Evolutionary conservation across 2,797 vertebrate genomes (phyloP).

Genomic region (Pangasius macronema): DNA sequence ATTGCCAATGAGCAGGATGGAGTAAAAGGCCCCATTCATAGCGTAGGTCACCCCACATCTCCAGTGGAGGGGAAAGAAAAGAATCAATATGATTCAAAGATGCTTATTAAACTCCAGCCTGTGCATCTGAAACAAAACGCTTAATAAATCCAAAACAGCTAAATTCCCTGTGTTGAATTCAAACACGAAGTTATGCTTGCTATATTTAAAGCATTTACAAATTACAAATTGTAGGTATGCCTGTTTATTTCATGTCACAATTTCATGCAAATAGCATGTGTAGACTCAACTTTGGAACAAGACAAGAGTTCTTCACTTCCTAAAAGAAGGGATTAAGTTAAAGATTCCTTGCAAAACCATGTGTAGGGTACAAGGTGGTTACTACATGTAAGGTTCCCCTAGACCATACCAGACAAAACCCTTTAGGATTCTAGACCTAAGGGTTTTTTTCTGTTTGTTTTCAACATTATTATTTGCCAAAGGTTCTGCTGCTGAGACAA

Average conservation of each 20-base stretch:
- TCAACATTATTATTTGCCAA: not conserved
- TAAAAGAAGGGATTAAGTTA: not conserved
- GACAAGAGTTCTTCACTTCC: not conserved
- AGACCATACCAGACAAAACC: not conserved
- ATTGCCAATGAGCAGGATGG: constrained; percentile 40
- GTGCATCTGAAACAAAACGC: not conserved
- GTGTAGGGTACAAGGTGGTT: not conserved
- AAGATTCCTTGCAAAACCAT: not conserved
- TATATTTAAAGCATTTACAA: not conserved
- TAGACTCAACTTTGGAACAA: not conserved
- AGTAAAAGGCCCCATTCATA: constrained; percentile 45
- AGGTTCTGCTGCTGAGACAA: not conserved
- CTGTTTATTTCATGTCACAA: not conserved
- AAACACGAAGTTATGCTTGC: not conserved
- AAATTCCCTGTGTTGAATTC: not conserved
- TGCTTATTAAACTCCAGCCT: constrained; percentile 48
- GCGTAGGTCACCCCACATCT: constrained; percentile 13
- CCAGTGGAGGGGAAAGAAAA: constrained; percentile 14
- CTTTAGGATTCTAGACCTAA: not conserved
- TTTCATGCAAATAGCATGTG: not conserved
- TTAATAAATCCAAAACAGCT: not conserved
- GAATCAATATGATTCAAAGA: constrained; percentile 67
- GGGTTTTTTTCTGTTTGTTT: too few relatives aligned
- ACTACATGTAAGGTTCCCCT: not conserved
- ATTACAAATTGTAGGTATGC: not conserved